These are phyloP conservation scores for Conus canariensis DNA, from an alignment of 2,888 invertebrate species.

Conservation along the genomic window DNA sequence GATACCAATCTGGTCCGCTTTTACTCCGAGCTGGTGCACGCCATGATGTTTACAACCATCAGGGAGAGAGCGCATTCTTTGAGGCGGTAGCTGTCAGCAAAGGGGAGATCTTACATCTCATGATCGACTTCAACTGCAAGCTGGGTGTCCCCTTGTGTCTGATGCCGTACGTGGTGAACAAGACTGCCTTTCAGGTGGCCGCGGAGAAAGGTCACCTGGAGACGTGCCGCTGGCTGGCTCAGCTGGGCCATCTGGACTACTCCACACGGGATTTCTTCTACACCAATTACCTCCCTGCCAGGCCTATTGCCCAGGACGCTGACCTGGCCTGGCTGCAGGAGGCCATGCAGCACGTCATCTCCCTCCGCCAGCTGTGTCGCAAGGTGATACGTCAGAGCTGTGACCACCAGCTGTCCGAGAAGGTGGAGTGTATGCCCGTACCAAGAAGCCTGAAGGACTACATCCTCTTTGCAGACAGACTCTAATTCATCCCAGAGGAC, in stretches of 20 bases:
- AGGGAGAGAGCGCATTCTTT: slow-evolving; percentile 76
- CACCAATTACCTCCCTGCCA: slow-evolving; percentile 68
- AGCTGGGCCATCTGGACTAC: slow-evolving; percentile 73
- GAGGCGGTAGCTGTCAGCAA: slow-evolving; percentile 77
- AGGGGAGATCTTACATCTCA: slow-evolving; percentile 72
- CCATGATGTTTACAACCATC: slow-evolving; percentile 77
- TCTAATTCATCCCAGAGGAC: too few relatives aligned
- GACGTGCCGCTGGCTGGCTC: slow-evolving; percentile 73
- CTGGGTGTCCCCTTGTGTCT: slow-evolving; percentile 76
- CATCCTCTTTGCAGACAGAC: too few relatives aligned
- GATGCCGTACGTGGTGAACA: slow-evolving; percentile 73
- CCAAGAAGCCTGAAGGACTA: too few relatives aligned
- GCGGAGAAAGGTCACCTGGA: slow-evolving; percentile 76
- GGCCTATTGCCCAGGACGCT: slow-evolving; percentile 69
- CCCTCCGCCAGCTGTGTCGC: slow-evolving; percentile 74
- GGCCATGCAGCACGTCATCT: slow-evolving; percentile 72
- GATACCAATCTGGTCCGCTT: slow-evolving; percentile 75
- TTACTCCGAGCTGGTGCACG: slow-evolving; percentile 74
- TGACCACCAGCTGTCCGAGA: slow-evolving; percentile 71
- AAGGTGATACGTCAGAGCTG: slow-evolving; percentile 74
- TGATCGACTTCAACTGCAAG: slow-evolving; percentile 76
- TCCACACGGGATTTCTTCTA: slow-evolving; percentile 67
- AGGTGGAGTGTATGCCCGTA: not conserved
- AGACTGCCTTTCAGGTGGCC: slow-evolving; percentile 74
- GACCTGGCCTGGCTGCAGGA: slow-evolving; percentile 69